phyloP scores from a whole-genome alignment of 1,140 invertebrate species.

The Cyclina sinensis region DNA sequence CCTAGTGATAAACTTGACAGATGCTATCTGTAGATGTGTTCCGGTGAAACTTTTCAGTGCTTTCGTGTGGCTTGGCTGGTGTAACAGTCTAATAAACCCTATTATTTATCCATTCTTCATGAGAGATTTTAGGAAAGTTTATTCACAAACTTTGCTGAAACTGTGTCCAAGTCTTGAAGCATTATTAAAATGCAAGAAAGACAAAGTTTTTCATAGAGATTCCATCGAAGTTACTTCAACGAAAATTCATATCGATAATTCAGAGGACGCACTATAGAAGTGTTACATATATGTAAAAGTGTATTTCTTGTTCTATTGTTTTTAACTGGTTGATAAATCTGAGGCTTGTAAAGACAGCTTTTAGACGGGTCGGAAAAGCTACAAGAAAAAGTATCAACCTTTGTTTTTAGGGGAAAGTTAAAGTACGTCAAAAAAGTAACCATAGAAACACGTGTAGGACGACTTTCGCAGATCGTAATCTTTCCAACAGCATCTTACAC shows the following conservation, averaged over 20 bases:
- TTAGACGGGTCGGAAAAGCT: too few relatives aligned
- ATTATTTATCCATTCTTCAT: slow-evolving; percentile 99
- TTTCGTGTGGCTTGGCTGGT: slow-evolving; percentile 94
- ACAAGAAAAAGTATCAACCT: too few relatives aligned
- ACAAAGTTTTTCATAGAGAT: slow-evolving; percentile 53
- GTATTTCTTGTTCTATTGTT: too few relatives aligned
- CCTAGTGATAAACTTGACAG: slow-evolving; percentile 98
- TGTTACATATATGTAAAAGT: too few relatives aligned
- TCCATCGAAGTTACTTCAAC: slow-evolving; percentile 38
- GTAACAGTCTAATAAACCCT: slow-evolving; percentile 99
- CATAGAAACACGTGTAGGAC: too few relatives aligned
- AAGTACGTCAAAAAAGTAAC: too few relatives aligned
- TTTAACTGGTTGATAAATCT: too few relatives aligned
- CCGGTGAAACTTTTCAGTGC: slow-evolving; percentile 75
- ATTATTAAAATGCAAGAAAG: slow-evolving; percentile 54
- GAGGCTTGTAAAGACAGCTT: too few relatives aligned
- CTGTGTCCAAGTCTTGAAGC: slow-evolving; percentile 78
- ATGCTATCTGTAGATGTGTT: slow-evolving; percentile 93
- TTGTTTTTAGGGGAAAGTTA: too few relatives aligned
- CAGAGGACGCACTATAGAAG: slow-evolving; percentile 11
- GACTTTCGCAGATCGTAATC: too few relatives aligned
- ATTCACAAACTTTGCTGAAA: slow-evolving; percentile 85
- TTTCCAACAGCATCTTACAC: too few relatives aligned
- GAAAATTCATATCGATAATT: slow-evolving; percentile 30
- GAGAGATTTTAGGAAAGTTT: slow-evolving; percentile 97